phyloP scores from a whole-genome alignment of 1,140 invertebrate genomes.

The Eueides isabella region DNA sequence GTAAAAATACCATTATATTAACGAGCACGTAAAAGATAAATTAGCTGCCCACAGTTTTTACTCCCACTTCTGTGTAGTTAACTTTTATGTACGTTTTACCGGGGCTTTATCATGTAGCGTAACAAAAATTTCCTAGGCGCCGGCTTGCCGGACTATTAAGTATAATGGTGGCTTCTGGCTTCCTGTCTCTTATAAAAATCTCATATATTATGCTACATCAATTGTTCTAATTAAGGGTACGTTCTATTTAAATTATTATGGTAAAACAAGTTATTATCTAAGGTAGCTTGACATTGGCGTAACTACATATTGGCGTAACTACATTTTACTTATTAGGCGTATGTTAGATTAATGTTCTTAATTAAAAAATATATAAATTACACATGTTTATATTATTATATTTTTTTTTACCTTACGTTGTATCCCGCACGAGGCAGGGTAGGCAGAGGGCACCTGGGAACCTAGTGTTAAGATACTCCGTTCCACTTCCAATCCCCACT shows the following conservation, averaged over 20 bases:
- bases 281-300: no score
- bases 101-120: conserved; percentile 22
- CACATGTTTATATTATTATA: neutral
- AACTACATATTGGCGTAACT: no score
- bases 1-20: conserved; percentile 19
- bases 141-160: conserved; percentile 29
- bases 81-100: conserved; percentile 26
- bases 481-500: no score
- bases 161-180: conserved; percentile 25
- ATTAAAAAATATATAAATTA: neutral
- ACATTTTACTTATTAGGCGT: no score
- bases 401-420: no score
- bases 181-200: conserved; percentile 19
- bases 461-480: no score
- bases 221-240: conserved; percentile 14
- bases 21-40: conserved; percentile 26
- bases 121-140: conserved; percentile 32
- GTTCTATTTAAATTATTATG: neutral
- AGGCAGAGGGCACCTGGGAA: no score
- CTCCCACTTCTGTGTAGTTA: conserved; percentile 27
- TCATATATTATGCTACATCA: conserved; percentile 23
- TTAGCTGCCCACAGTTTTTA: conserved; percentile 26
- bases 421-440: no score
- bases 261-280: neutral
- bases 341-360: no score